Evolutionary conservation across 2,888 invertebrate genomes (phyloP).

Genomic region (Leptarthrus brevirostris): DNA sequence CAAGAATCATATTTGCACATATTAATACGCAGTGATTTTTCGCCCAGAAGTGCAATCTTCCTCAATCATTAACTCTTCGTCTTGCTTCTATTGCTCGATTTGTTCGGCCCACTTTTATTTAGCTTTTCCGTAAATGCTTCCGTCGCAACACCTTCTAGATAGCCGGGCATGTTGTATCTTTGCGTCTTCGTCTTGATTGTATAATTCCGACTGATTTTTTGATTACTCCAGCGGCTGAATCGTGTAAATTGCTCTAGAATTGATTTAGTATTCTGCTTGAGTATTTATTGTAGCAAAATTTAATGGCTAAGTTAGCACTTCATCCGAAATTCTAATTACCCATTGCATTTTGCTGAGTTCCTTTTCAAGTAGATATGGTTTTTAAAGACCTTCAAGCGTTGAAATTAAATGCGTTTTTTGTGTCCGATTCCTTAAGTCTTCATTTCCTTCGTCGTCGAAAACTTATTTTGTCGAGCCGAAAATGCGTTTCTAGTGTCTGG

Average conservation of each 20-base stretch:
- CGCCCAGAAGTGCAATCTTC: no score
- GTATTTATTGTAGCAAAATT: not conserved
- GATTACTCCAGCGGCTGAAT: slow-evolving; percentile 12
- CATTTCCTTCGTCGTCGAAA: slow-evolving; percentile 4
- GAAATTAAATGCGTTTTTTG: slow-evolving; percentile 13
- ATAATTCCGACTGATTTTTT: slow-evolving; percentile 23
- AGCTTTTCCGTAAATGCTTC: slow-evolving; percentile 32
- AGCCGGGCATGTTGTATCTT: not conserved
- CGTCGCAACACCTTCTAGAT: slow-evolving; percentile 26
- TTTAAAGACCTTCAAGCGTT: not conserved
- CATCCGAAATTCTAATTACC: no score
- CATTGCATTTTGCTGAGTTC: no score
- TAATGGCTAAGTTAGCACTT: not conserved
- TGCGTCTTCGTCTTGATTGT: not conserved
- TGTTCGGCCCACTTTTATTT: slow-evolving; percentile 35
- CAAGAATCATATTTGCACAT: slow-evolving; percentile 20
- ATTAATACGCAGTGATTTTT: not conserved
- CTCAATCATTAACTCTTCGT: no score
- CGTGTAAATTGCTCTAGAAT: slow-evolving; percentile 10
- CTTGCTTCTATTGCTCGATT: not conserved
- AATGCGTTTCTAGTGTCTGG: no score
- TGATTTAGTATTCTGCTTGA: not conserved
- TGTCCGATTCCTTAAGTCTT: slow-evolving; percentile 14
- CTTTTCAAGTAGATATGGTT: no score
- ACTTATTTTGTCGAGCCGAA: no score